Evolutionary conservation across 2,797 vertebrate genomes (phyloP).

Genomic region (Phalanger gymnotis): DNA sequence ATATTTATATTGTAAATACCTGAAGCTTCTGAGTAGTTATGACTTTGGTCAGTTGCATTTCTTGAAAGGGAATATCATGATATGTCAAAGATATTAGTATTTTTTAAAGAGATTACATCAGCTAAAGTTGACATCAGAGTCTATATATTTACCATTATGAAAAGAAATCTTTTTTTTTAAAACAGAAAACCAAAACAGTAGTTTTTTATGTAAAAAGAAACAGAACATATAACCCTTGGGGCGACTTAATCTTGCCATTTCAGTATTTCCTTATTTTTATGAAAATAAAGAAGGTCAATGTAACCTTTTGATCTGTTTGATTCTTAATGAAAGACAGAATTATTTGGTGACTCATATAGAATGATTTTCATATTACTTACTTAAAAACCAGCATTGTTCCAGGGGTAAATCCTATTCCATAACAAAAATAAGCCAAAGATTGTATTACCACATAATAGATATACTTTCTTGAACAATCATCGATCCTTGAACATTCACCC

Average conservation of each 20-base stretch:
- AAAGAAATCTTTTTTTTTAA: background rate
- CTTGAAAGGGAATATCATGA: background rate
- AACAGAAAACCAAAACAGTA: background rate
- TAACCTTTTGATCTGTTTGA: background rate
- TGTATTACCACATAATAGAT: conserved; percentile 88
- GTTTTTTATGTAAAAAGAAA: background rate
- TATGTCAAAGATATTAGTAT: background rate
- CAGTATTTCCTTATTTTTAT: background rate
- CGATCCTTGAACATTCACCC: conserved; percentile 87
- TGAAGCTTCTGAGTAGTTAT: background rate
- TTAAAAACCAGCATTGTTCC: conserved; percentile 88
- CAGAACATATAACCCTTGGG: background rate
- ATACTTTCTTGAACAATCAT: conserved; percentile 87
- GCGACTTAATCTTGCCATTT: background rate
- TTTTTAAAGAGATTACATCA: background rate
- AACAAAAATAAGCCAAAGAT: conserved; percentile 86
- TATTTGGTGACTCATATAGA: background rate
- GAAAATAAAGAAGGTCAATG: background rate
- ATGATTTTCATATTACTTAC: conserved; percentile 75
- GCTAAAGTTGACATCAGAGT: background rate
- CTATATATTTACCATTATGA: background rate
- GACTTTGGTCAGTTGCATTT: background rate
- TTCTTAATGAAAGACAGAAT: background rate
- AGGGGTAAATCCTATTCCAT: conserved; percentile 85
- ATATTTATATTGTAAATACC: too few relatives aligned